Base-by-base conservation (phyloP, 2,888 invertebrate species). In the Eupithecia dodoneata region DNA sequence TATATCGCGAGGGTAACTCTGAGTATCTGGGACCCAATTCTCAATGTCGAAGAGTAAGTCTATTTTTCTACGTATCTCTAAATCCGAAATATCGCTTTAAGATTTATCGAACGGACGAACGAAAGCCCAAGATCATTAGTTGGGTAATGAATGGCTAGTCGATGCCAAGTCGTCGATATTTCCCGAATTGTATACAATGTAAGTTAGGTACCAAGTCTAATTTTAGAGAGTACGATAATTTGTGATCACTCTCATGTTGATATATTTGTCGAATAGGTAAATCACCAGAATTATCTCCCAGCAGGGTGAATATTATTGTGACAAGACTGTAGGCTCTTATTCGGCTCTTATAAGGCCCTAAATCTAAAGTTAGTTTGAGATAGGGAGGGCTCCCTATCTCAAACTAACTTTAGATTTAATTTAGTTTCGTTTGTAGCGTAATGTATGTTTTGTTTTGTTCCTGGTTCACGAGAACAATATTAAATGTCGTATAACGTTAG, bases 241-340 rank as follows among this genome's bases (percentile, higher is more conserved):
- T 12, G 12, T 52, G 2, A 52, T 52, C 13, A 52, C 9, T 18
- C 59, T 3, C 3, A 3, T 10, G 10, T 63, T 63, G 63, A 10
- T 30, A 30, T 63, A 30, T 30, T 63, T 30, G 4, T 63, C 30
- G 30, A 63, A 63, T 30, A 30, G 30, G 30, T 63, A 30, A 63
- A 63, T 30, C 63, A 12, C 30, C 18, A 30, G 63, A 63, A 63
- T 63, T 63, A 12, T 30, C 63, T 63, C 63, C 63, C 63, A 75
- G 15, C 18, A 69, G 69, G 42, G 74, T 59, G 70, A 74, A 74
- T 63, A 69, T 73, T 73, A 73, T 78, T 71, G 67, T 71, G 73
- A 78, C 75, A 74, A 69, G 71, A 30, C 65, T 63, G 63, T 12
- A 63, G 63, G n/a, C n/a, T 18, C 71, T 41, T 69, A 72, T 69